These are phyloP conservation scores for Tautogolabrus adspersus DNA, from an alignment of 2,113 vertebrate species.

Conservation along the genomic window DNA sequence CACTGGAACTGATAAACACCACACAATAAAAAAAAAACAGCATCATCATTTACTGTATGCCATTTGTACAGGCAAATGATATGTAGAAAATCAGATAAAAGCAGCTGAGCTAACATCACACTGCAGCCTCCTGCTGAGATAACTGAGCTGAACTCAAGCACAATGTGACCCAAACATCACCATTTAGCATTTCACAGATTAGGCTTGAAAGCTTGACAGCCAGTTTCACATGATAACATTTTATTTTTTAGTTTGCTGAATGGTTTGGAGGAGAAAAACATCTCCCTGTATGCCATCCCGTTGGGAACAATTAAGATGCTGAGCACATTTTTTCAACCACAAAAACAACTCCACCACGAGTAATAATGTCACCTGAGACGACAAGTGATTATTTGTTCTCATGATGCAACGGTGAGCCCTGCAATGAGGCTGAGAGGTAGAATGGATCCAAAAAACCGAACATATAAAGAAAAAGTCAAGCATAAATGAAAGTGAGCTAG, in stretches of 20 bases:
- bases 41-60: slow-evolving; percentile 27
- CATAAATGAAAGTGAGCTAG: neutral
- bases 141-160: slow-evolving; percentile 33
- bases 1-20: slow-evolving; percentile 38
- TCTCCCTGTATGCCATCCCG: slow-evolving; percentile 32
- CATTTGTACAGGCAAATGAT: slow-evolving; percentile 20
- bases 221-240: slow-evolving; percentile 13
- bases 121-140: slow-evolving; percentile 7
- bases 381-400: slow-evolving; percentile 35
- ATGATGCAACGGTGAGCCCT: slow-evolving; percentile 55
- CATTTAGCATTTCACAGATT: neutral
- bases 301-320: slow-evolving; percentile 66
- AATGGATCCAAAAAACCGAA: neutral
- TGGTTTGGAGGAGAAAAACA: slow-evolving; percentile 11
- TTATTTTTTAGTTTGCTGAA: slow-evolving; percentile 19
- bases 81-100: slow-evolving; percentile 12
- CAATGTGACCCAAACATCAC: slow-evolving; percentile 31
- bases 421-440: neutral
- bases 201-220: neutral
- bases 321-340: slow-evolving; percentile 38
- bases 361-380: slow-evolving; percentile 62
- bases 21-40: slow-evolving; percentile 34
- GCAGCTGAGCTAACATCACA: neutral
- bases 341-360: slow-evolving; percentile 60
- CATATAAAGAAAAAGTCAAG: neutral